Evolutionary conservation across 2,797 vertebrate genomes (phyloP).

Genomic region (Pteronotus mesoamericanus): DNA sequence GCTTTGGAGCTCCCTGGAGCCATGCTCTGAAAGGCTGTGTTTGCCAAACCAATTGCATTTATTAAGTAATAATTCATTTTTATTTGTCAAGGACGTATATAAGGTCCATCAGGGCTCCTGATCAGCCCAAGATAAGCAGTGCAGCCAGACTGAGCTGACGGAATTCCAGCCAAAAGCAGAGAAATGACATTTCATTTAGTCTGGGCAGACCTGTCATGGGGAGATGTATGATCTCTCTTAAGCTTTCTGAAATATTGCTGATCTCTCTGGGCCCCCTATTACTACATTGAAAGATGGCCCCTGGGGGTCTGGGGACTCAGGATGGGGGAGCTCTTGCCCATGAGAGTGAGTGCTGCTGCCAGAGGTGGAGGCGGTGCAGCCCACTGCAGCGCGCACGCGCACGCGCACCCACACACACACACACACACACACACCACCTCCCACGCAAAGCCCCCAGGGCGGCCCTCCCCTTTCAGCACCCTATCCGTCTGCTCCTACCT

Average conservation of each 20-base stretch:
- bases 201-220: slow-evolving; percentile 65
- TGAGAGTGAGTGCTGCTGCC: not conserved
- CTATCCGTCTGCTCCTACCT: not conserved
- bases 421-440: too few species aligned
- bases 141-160: slow-evolving; percentile 64
- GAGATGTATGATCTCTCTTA: slow-evolving; percentile 69
- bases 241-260: slow-evolving; percentile 71
- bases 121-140: slow-evolving; percentile 70
- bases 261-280: slow-evolving; percentile 54
- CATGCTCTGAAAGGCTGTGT: not conserved
- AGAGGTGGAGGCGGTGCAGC: not conserved
- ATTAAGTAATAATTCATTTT: slow-evolving; percentile 73
- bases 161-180: slow-evolving; percentile 67
- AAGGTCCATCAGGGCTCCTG: slow-evolving; percentile 64
- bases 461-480: not conserved
- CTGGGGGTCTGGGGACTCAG: not conserved
- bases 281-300: slow-evolving; percentile 51
- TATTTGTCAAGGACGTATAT: slow-evolving; percentile 65
- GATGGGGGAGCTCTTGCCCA: not conserved
- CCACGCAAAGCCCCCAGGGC: not conserved
- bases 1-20: not conserved
- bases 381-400: too few species aligned
- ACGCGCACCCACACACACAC: too few species aligned
- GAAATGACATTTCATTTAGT: slow-evolving; percentile 74
- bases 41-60: slow-evolving; percentile 64